Evolutionary conservation across 2,888 invertebrate genomes (phyloP).

Genomic region (Dolomedes plantarius): DNA sequence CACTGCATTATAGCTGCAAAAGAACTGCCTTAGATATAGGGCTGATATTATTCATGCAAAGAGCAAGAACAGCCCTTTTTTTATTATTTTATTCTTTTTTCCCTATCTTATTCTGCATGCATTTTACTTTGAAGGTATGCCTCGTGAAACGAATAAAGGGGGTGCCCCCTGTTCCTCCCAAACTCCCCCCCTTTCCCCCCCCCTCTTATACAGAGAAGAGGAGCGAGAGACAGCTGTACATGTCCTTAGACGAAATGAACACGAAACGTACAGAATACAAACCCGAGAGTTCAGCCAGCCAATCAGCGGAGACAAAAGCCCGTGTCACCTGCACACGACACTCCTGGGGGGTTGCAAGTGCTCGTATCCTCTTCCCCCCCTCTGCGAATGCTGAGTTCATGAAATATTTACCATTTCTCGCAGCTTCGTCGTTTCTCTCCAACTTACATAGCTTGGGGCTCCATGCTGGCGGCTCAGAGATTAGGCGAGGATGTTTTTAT

Average conservation of each 20-base stretch:
- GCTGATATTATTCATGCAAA: constrained; percentile 68
- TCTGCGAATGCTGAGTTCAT: constrained; percentile 55
- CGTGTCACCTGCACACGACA: constrained; percentile 70
- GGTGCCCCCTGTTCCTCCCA: background rate
- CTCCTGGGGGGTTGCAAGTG: constrained; percentile 25
- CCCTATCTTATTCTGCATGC: constrained; percentile 10
- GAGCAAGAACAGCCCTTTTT: constrained; percentile 24
- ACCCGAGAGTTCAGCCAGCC: constrained; percentile 70
- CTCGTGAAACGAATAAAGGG: constrained; percentile 17
- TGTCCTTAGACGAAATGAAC: constrained; percentile 71
- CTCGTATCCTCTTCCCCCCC: constrained; percentile 10
- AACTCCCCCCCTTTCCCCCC: constrained; percentile 6
- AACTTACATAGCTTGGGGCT: constrained; percentile 61
- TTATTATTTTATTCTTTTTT: constrained; percentile 33
- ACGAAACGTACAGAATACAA: constrained; percentile 70
- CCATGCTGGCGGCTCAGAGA: constrained; percentile 42
- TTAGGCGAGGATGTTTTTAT: constrained; percentile 44
- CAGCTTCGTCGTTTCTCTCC: constrained; percentile 46
- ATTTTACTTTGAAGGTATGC: constrained; percentile 26
- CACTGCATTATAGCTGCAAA: constrained; percentile 40
- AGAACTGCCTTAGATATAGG: constrained; percentile 57
- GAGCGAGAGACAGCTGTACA: constrained; percentile 57
- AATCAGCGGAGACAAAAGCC: constrained; percentile 71
- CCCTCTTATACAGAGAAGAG: constrained; percentile 20
- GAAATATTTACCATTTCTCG: constrained; percentile 70